A percentile compares a stretch with the other conserved stretches of the same genome.
phyloP scores from a whole-genome alignment of 1,140 invertebrate genomes.

The Temnothorax curvispinosus region DNA sequence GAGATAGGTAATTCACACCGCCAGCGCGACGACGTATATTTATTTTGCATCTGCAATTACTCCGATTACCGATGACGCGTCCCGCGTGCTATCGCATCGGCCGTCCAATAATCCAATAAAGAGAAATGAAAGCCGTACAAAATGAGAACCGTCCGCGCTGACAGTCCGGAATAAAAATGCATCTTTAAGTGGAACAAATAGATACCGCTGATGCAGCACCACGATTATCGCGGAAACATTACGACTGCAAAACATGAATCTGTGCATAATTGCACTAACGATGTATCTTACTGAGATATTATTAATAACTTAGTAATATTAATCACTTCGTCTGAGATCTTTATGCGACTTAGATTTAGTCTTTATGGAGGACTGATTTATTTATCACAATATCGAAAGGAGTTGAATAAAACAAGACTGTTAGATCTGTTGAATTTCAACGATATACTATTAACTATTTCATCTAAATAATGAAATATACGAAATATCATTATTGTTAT shows the following conservation, averaged over 20 bases:
- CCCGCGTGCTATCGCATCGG: conserved; percentile 45
- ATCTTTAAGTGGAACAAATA: conserved; percentile 47
- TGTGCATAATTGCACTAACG: background rate
- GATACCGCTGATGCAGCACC: background rate
- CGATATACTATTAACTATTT: background rate
- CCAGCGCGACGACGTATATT: conserved; percentile 35
- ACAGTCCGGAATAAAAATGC: conserved; percentile 26
- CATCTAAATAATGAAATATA: background rate
- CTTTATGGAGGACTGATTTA: conserved; percentile 26
- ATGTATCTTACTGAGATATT: conserved; percentile 19
- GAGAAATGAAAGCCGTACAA: conserved; percentile 10
- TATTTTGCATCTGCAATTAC: conserved; percentile 60
- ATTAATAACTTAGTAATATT: conserved; percentile 47
- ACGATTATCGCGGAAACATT: conserved; percentile 21
- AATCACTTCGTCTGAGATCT: conserved; percentile 7
- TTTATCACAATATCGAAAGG: background rate
- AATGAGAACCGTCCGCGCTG: conserved; percentile 30
- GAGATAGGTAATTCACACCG: conserved; percentile 22
- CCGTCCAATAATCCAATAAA: conserved; percentile 48
- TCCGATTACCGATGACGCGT: conserved; percentile 51
- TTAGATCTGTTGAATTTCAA: background rate
- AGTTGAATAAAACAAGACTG: background rate
- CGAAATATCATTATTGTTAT: background rate
- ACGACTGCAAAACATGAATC: conserved; percentile 24
- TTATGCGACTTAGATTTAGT: conserved; percentile 14